Evolutionary conservation across 1,140 invertebrate genomes (phyloP), one percentile per base, ranked within the genome.

Genomic region (Zaprionus kolodkinae): DNA sequence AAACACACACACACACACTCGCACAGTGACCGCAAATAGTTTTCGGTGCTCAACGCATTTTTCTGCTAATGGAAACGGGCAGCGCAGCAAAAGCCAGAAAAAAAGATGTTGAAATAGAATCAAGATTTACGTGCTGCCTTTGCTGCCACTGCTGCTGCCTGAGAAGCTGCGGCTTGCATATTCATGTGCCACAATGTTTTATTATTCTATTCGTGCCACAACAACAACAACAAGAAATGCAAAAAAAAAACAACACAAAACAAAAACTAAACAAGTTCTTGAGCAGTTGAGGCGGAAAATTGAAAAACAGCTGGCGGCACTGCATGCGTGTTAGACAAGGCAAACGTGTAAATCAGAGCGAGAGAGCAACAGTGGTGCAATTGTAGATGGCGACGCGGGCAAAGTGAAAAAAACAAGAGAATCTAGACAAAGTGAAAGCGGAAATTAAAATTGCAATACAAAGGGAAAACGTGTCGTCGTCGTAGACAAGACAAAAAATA

Each of bases 401-500:
- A 66, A 78, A 21, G 21, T 21, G 21, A 21, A 76, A 76, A 56
- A 84, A 80, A 64, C 21, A 80, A 88, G 67, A 67, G 80, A 88
- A 87, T 87, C 85, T 84, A 89, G 84, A 88, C 84, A 88, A 89
- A 88, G 84, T 88, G 78, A 88, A 89, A 89, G 84, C 84, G 84
- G 84, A 88, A 88, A 88, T 88, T 88, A 88, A 88, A 88, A 88
- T 89, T 88, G 85, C 85, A 89, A 75, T 89, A 89, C 84, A 89
- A 88, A 89, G 70, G 70, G 55, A 72, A 50, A 57, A 40, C 52
- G 48, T 60, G 50, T 45, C 50, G 36, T 38, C 38, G 43, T 55
- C 38, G 36, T 38, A 43, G 61, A 66, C 36, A 72, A 72, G 59
- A 57, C 62, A 61, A 76, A 69, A 70, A 72, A 72, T 52, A 57